Conservation (phyloP, 2,797 vertebrate species). For the Danio albolineatus region DNA sequence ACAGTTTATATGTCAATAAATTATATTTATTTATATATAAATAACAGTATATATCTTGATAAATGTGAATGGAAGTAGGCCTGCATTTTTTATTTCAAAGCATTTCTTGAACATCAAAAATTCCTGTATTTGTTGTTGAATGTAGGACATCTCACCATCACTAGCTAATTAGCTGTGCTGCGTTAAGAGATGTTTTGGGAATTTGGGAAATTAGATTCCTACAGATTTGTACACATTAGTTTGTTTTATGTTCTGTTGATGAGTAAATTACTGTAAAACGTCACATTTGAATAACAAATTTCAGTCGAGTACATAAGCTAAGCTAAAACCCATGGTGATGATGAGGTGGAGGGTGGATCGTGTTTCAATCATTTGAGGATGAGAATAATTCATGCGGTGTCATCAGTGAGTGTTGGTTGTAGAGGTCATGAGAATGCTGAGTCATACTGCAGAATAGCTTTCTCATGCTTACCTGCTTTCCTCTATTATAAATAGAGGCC, state of each 20-base stretch:
- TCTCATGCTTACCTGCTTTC: not conserved
- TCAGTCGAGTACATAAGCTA: not conserved
- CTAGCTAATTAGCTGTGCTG: not conserved
- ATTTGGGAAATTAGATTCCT: not conserved
- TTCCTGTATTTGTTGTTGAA: not conserved
- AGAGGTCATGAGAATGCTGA: slow-evolving; percentile 28
- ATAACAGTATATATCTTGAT: too few species aligned
- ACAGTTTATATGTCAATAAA: too few species aligned
- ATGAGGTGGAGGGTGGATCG: not conserved
- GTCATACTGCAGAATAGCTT: slow-evolving; percentile 12
- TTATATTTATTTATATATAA: too few species aligned
- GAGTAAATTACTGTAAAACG: not conserved
- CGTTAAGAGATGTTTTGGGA: not conserved
- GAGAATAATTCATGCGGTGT: not conserved
- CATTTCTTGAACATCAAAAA: not conserved
- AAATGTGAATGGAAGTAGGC: too few species aligned
- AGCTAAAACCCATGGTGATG: not conserved
- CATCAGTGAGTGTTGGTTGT: slow-evolving; percentile 19
- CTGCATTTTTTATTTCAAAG: not conserved
- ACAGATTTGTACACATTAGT: not conserved
- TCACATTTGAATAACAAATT: not conserved
- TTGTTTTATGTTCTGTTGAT: not conserved
- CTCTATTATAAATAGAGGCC: not conserved
- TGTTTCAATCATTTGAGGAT: slow-evolving; percentile 3
- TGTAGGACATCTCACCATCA: not conserved